Evolutionary conservation across 2,888 invertebrate species (phyloP).

Genomic region (Nymphalis polychloros): DNA sequence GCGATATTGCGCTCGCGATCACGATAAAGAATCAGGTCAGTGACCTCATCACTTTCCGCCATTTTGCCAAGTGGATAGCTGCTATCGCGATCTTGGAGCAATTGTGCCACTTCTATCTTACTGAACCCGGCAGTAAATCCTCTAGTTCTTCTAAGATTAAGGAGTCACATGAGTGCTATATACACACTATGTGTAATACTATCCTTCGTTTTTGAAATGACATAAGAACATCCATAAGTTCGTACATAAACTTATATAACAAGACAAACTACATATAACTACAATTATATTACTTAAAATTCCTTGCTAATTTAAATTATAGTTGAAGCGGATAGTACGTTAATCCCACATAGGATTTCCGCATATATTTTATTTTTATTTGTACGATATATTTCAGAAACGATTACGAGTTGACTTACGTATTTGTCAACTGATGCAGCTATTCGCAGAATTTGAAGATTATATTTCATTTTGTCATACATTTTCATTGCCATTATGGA

Average conservation of each 20-base stretch:
- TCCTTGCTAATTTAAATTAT: too few relatives aligned
- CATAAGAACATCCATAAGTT: not conserved
- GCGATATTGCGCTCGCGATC: conserved; percentile 94
- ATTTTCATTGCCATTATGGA: not conserved
- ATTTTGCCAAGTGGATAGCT: conserved; percentile 84
- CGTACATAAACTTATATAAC: too few relatives aligned
- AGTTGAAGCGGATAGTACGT: too few relatives aligned
- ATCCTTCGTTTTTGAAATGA: not conserved
- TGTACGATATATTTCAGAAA: too few relatives aligned
- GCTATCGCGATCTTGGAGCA: conserved; percentile 83
- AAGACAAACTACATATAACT: too few relatives aligned
- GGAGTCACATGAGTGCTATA: conserved; percentile 90
- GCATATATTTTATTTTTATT: too few relatives aligned
- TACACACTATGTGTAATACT: not conserved
- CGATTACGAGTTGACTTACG: too few relatives aligned
- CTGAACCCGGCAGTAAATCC: conserved; percentile 83
- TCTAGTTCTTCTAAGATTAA: conserved; percentile 96
- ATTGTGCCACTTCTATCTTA: conserved; percentile 73
- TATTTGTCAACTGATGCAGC: too few relatives aligned
- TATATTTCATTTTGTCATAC: not conserved
- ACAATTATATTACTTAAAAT: too few relatives aligned
- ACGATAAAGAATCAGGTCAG: conserved; percentile 92
- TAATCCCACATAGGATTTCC: too few relatives aligned
- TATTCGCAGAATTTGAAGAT: too few relatives aligned
- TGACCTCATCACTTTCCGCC: conserved; percentile 91